These are phyloP conservation scores for Agrilus mali DNA, from an alignment of 2,888 invertebrate genomes.

Conservation along the genomic window DNA sequence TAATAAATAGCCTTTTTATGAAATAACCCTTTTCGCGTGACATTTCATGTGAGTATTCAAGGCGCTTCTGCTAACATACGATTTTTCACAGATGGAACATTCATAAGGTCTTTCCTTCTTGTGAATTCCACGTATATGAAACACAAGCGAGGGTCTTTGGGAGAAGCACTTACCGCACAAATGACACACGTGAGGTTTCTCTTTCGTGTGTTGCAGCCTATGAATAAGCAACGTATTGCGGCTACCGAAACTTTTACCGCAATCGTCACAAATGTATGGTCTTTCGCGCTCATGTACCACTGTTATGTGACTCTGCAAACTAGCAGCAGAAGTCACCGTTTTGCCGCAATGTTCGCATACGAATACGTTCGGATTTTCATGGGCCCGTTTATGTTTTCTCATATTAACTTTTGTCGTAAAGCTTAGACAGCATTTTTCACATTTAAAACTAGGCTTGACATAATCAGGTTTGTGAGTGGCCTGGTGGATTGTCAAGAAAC, in stretches of 20 bases:
- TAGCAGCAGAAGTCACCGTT: constrained; percentile 19
- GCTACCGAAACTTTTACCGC: constrained; percentile 25
- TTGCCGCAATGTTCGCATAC: constrained; percentile 26
- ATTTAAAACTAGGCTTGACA: constrained; percentile 1
- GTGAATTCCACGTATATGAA: constrained; percentile 38
- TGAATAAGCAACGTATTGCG: constrained; percentile 17
- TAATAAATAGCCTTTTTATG: too few species aligned
- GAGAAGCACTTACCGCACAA: too few species aligned
- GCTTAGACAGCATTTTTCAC: background rate
- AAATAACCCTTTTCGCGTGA: background rate
- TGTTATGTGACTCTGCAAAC: constrained; percentile 28
- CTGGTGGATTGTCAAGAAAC: background rate
- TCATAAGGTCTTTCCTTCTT: constrained; percentile 9
- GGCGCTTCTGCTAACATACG: constrained; percentile 10
- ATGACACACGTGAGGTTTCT: too few species aligned
- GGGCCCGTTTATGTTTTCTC: too few species aligned
- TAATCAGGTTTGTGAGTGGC: constrained; percentile 3
- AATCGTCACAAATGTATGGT: constrained; percentile 22
- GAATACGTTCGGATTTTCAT: constrained; percentile 5
- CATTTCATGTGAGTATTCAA: constrained; percentile 10
- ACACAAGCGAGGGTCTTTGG: constrained; percentile 35
- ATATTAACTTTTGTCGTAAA: too few species aligned
- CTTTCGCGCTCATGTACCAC: constrained; percentile 21
- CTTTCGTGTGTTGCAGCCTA: too few species aligned
- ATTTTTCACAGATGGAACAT: constrained; percentile 17